These are phyloP conservation scores for Tetragonula clypearis DNA, from an alignment of 1,140 invertebrate genomes.

Conservation along the genomic window DNA sequence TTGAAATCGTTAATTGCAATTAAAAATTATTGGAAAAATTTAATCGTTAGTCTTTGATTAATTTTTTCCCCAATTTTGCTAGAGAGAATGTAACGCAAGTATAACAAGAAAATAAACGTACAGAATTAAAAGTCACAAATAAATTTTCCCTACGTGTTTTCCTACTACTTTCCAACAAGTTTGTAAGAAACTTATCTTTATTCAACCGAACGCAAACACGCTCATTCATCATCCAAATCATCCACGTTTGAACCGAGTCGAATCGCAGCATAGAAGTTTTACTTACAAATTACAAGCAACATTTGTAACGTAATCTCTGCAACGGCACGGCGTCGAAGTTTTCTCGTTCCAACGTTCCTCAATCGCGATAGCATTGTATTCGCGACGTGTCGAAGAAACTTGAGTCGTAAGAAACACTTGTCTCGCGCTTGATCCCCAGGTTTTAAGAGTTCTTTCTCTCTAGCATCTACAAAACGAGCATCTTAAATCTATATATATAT, in stretches of 20 bases:
- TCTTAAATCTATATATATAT: background rate
- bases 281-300: constrained; percentile 35
- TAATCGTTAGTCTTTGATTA: too few species aligned
- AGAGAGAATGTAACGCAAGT: background rate
- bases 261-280: background rate
- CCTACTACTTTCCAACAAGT: background rate
- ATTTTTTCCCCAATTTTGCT: too few species aligned
- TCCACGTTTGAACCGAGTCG: background rate
- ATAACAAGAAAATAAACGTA: background rate
- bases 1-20: too few species aligned
- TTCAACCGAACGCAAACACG: background rate
- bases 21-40: too few species aligned
- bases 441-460: constrained; percentile 9
- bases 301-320: constrained; percentile 20
- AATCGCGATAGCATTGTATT: constrained; percentile 42
- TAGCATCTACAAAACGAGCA: background rate
- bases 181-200: background rate
- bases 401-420: constrained; percentile 51
- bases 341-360: constrained; percentile 29
- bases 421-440: constrained; percentile 1
- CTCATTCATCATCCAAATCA: background rate
- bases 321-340: constrained; percentile 17
- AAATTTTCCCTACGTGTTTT: background rate
- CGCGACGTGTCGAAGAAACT: constrained; percentile 35
- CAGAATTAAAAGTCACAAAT: background rate